Evolutionary conservation across 2,888 invertebrate species (phyloP), one percentile per base, ranked within the genome.

Genomic region (Drosophila rubida): DNA sequence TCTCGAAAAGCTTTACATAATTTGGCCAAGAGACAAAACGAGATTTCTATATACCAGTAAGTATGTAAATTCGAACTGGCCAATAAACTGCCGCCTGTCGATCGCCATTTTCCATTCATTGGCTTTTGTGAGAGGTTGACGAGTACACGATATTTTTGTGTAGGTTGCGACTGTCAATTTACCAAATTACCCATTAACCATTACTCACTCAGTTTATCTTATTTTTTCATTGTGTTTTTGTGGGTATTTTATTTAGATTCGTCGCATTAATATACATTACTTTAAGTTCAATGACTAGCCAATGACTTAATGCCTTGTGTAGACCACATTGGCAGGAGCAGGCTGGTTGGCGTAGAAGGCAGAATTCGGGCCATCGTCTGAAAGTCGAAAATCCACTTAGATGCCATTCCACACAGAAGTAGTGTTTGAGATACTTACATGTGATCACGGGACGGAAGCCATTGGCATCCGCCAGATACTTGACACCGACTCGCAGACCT

Each of bases 361-460:
- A n/a, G 81, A 74, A 64, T 90, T 87, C 0, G 70, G 69, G 4
- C 88, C 88, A 63, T 87, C 89, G 64, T 89, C 90, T 90, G 46
- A 16, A 77, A 66, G n/a, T 0, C 4, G 7, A 54, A 64, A 14
- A 3, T 2, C 0, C 51, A 11, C 23, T 45, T 3, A 39, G n/a
- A 32, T 5, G 9, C 19, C 0, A 3, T 44, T 7, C 14, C 9
- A 14, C 13, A 13, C 3, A 5, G 0, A 2, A 8, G 9, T 11
- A 8, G 9, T 11, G 2, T 8, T 14, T 0, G 0, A 11, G 11
- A 0, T 53, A 87, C 90, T 84, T 65, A 91, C 90, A 91, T 35
- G 91, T 89, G 19, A 90, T 83, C 2, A 83, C 61, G 0, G 91
- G 91, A 54, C 82, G 87, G 63, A 82, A 91, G 3, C 91, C 91